Conservation (phyloP, 2,888 invertebrate genomes). For the Ptycholaimellus sp. region DNA sequence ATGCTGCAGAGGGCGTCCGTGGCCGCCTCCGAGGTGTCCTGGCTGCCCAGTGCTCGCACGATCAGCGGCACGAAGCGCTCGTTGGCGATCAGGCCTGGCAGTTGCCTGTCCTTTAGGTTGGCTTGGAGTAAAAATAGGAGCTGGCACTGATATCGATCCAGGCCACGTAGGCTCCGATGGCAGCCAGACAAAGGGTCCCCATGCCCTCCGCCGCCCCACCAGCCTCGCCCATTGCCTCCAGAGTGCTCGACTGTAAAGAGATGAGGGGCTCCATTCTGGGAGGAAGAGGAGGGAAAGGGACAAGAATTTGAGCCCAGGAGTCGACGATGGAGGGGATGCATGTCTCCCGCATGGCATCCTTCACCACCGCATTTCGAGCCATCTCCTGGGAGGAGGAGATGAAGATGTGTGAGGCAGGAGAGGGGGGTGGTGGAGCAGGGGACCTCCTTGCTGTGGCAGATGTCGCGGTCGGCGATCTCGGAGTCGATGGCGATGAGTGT, state of each 20-base stretch:
- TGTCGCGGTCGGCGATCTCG: constrained; percentile 34
- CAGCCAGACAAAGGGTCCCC: constrained; percentile 30
- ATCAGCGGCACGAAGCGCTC: constrained; percentile 34
- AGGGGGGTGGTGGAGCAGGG: neutral
- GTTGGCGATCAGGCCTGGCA: constrained; percentile 36
- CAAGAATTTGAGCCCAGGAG: constrained; percentile 36
- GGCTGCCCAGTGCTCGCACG: constrained; percentile 16
- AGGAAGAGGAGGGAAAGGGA: constrained; percentile 19
- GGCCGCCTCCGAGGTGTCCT: constrained; percentile 22
- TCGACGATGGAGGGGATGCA: constrained; percentile 34
- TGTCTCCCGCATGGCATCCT: constrained; percentile 36
- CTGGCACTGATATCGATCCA: constrained; percentile 41
- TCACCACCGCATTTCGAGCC: constrained; percentile 34
- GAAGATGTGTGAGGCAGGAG: no score
- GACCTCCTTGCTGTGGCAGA: constrained; percentile 27
- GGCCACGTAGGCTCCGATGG: constrained; percentile 35
- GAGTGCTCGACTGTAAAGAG: constrained; percentile 4
- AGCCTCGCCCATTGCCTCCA: constrained; percentile 8
- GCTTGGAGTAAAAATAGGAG: no score
- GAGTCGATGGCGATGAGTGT: constrained; percentile 34
- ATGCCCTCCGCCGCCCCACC: constrained; percentile 8
- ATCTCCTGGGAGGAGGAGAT: constrained; percentile 18
- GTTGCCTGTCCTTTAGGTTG: no score
- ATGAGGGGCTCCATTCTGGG: neutral
- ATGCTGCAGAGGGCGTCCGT: constrained; percentile 35